phyloP scores from a whole-genome alignment of 2,888 invertebrate species.

The Zelleria hepariella region DNA sequence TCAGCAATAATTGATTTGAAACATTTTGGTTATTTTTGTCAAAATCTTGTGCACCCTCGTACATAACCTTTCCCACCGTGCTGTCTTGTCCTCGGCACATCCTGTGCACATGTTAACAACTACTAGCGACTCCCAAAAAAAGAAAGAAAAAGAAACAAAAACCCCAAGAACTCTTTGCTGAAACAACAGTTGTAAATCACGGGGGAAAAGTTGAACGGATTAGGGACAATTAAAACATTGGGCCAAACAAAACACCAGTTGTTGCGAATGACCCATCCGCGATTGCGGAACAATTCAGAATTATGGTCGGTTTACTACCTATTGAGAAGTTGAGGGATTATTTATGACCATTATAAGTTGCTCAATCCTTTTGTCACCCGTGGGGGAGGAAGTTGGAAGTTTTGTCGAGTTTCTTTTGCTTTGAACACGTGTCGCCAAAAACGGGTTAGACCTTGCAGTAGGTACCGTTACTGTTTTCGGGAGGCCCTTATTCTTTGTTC shows the following conservation, averaged over 20 bases:
- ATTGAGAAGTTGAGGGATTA: constrained; percentile 68
- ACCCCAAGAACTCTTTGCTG: constrained; percentile 37
- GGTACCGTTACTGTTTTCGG: not conserved
- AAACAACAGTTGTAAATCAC: constrained; percentile 63
- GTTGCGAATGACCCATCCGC: constrained; percentile 61
- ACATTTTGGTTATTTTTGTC: not conserved
- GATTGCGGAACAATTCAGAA: constrained; percentile 66
- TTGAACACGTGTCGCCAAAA: constrained; percentile 65
- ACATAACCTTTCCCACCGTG: constrained; percentile 1
- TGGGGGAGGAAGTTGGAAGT: constrained; percentile 3
- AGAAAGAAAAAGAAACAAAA: constrained; percentile 19
- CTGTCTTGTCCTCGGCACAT: constrained; percentile 1
- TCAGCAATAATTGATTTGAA: not conserved
- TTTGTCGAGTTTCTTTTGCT: constrained; percentile 50
- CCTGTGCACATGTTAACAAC: not conserved
- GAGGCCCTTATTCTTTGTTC: not conserved
- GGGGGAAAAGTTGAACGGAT: constrained; percentile 62
- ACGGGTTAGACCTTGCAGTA: constrained; percentile 39
- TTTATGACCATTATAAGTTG: constrained; percentile 65
- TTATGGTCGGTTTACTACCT: constrained; percentile 63
- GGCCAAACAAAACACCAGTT: constrained; percentile 71
- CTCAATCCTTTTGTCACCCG: constrained; percentile 56
- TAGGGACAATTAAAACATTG: constrained; percentile 69
- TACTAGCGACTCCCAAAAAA: not conserved
- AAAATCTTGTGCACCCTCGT: not conserved